phyloP scores from a whole-genome alignment of 2,888 invertebrate species.

The Galerucella pusilla region DNA sequence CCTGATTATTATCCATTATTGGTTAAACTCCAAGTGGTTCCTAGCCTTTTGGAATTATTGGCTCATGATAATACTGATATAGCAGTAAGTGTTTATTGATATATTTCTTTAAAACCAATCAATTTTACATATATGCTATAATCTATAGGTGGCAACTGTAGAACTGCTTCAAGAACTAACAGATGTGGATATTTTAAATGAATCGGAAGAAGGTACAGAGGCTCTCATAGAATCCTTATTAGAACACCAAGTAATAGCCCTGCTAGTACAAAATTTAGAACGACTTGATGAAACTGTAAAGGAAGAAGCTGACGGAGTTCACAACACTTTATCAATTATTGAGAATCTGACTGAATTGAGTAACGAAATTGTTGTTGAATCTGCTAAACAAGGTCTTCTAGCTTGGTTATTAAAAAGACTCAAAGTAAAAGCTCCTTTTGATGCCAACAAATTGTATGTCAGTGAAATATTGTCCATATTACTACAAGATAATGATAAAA shows the following conservation, averaged over 20 bases:
- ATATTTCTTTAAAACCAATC: not conserved
- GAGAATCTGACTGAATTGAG: conserved; percentile 96
- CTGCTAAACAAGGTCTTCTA: conserved; percentile 90
- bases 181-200: conserved; percentile 95
- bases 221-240: conserved; percentile 88
- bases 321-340: conserved; percentile 88
- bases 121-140: not conserved
- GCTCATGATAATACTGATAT: conserved; percentile 98
- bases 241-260: conserved; percentile 85
- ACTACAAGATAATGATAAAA: conserved; percentile 88
- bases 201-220: conserved; percentile 92
- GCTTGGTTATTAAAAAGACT: conserved; percentile 93
- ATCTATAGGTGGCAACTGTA: conserved; percentile 64
- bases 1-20: conserved; percentile 94
- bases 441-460: conserved; percentile 94
- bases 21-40: conserved; percentile 89
- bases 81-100: conserved; percentile 56
- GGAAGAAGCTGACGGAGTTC: conserved; percentile 96
- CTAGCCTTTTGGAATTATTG: conserved; percentile 90
- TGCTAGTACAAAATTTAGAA: conserved; percentile 92
- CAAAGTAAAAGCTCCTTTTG: conserved; percentile 89
- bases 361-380: conserved; percentile 84
- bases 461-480: conserved; percentile 97
- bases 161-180: conserved; percentile 85
- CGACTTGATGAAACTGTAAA: conserved; percentile 92